Evolutionary conservation across 2,797 vertebrate species (phyloP).

Genomic region (Discoglossus pictus): DNA sequence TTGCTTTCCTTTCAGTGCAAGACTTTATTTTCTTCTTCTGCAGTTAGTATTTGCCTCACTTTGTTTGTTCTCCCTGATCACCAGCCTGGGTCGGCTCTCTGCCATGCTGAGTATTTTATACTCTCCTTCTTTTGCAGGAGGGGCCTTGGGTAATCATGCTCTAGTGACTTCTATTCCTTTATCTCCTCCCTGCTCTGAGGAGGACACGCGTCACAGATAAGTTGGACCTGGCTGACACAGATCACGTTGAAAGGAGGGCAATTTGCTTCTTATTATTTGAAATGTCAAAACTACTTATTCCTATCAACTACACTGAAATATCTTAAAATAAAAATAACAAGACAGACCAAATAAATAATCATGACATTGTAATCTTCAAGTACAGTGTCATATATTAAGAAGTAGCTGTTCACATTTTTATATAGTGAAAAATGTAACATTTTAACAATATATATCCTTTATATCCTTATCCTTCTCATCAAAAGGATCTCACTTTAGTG

Average conservation of each 20-base stretch:
- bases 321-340: too few relatives aligned
- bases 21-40: constrained; percentile 15
- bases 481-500: too few relatives aligned
- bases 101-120: constrained; percentile 64
- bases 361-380: too few relatives aligned
- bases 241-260: constrained; percentile 21
- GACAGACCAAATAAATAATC: too few relatives aligned
- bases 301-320: not conserved
- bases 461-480: too few relatives aligned
- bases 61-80: constrained; percentile 49
- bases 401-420: too few relatives aligned
- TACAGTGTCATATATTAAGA: too few relatives aligned
- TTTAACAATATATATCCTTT: too few relatives aligned
- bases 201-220: constrained; percentile 38
- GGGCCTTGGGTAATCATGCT: constrained; percentile 67
- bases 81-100: constrained; percentile 51
- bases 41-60: constrained; percentile 45
- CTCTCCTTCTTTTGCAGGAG: constrained; percentile 61
- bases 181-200: constrained; percentile 49
- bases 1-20: constrained; percentile 4
- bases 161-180: constrained; percentile 49
- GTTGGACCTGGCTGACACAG: constrained; percentile 34
- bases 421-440: too few relatives aligned
- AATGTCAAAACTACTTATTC: constrained; percentile 22
- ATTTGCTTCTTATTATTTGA: constrained; percentile 27